phyloP scores from a whole-genome alignment of 2,888 invertebrate genomes.

The Oxyteleia sp. region DNA sequence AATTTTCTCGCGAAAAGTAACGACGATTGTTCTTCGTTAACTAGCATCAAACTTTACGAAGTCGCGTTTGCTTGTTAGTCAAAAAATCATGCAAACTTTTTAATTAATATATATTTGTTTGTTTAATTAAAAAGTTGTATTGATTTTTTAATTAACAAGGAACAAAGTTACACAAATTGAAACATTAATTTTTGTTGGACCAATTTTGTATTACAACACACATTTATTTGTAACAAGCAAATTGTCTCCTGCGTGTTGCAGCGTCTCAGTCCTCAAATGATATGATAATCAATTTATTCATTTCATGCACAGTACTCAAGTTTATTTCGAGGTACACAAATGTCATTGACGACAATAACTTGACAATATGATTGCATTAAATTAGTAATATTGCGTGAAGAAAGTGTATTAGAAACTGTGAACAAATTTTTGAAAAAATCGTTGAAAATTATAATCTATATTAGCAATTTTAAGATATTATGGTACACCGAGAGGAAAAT shows the following conservation, averaged over 20 bases:
- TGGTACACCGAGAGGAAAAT: no score
- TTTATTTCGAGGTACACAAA: conserved; percentile 40
- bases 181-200: neutral
- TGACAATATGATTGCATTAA: conserved; percentile 36
- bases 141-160: no score
- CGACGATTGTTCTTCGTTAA: neutral
- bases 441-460: no score
- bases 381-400: conserved; percentile 9
- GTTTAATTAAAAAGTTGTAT: no score
- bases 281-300: conserved; percentile 64
- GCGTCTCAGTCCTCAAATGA: conserved; percentile 14
- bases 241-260: conserved; percentile 16
- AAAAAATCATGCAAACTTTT: no score
- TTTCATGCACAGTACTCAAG: conserved; percentile 59
- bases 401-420: no score
- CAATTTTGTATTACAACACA: neutral
- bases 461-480: no score
- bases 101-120: no score
- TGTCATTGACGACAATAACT: conserved; percentile 50
- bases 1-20: neutral
- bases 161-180: no score
- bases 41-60: no score
- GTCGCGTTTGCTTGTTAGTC: no score
- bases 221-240: conserved; percentile 1
- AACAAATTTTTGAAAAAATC: no score